Base-by-base conservation (phyloP, 2,888 invertebrate genomes). In the Ophion slaviceki region DNA sequence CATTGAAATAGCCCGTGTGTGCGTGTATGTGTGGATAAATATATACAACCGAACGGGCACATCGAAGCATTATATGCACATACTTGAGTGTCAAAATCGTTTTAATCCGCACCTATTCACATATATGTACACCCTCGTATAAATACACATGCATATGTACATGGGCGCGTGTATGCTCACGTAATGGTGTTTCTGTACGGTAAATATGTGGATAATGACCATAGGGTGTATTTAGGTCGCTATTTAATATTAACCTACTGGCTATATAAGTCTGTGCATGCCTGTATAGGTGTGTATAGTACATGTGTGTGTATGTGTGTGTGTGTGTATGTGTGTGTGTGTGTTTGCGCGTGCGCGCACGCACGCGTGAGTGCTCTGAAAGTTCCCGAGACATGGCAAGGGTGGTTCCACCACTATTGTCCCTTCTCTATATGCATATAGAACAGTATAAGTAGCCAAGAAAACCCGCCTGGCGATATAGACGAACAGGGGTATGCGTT, bases 201-300 rank as follows among this genome's bases (percentile, higher is more conserved):
- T 70, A 70, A 45, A 67, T 53, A 70, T 61, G 66, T 59, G 57
- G 45, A 66, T 53, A 75, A 45, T 59, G 61, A 40, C 68, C 32
- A 76, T 59, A 72, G 61, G 72, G 68, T 68, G 68, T 75, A 85
- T 85, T 82, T 71, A 85, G 85, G 85, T 85, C 85, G 85, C 81
- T 78, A 82, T 85, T 82, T 85, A 82, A 85, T 85, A 82, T 82
- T 85, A 61, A 61, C 61, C 61, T 24, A 8, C 24, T 10, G 2
- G 8, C 20, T 7, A 5, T 40, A 24, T 20, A 14, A 61, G 20
- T 61, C 20, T 61, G 6, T 61, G 24, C 17, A 24, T 6, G 59
- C 20, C 4, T 61, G n/a, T n/a, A 17, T 20, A 8, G 5, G 59
- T 61, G 59, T n/a, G 3, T 6, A 20, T n/a, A 32, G 57, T 57